phyloP scores from a whole-genome alignment of 1,140 invertebrate genomes.

The Panonychus citri region DNA sequence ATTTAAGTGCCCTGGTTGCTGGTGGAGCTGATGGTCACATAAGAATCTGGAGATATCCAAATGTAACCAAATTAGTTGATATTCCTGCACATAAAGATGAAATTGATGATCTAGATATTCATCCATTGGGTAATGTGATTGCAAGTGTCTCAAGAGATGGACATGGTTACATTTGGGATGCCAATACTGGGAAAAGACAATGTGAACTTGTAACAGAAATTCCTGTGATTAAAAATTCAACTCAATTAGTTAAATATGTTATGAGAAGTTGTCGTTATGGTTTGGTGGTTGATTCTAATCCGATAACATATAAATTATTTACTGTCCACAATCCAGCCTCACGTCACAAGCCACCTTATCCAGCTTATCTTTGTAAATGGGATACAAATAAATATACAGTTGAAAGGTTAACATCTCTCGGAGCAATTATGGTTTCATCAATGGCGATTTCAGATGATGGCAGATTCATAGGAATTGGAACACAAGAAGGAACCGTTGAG shows the following conservation, averaged over 20 bases:
- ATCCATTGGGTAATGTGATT: conserved; percentile 42
- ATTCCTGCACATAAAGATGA: conserved; percentile 50
- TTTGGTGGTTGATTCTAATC: conserved; percentile 4
- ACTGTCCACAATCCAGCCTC: conserved; percentile 5
- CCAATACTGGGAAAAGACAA: conserved; percentile 34
- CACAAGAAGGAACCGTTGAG: conserved; percentile 69
- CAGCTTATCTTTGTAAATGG: conserved; percentile 26
- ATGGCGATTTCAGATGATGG: conserved; percentile 71
- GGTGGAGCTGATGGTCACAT: conserved; percentile 70
- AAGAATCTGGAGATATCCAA: conserved; percentile 64
- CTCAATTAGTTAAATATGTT: conserved; percentile 11
- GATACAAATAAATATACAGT: conserved; percentile 20
- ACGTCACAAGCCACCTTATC: conserved; percentile 26
- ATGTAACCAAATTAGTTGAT: conserved; percentile 38
- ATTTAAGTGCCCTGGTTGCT: conserved; percentile 53
- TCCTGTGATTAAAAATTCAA: conserved; percentile 47
- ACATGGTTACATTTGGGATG: conserved; percentile 50
- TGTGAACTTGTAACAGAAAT: conserved; percentile 44
- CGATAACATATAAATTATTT: conserved; percentile 4
- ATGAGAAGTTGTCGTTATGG: conserved; percentile 12
- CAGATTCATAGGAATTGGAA: conserved; percentile 66
- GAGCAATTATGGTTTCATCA: conserved; percentile 47
- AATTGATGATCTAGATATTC: conserved; percentile 77
- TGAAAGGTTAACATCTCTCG: conserved; percentile 19
- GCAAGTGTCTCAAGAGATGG: conserved; percentile 71